Percentiles rank a stretch among this genome's conserved stretches.
Conservation (phyloP, 2,888 invertebrate genomes). For the Hermodice carunculata region DNA sequence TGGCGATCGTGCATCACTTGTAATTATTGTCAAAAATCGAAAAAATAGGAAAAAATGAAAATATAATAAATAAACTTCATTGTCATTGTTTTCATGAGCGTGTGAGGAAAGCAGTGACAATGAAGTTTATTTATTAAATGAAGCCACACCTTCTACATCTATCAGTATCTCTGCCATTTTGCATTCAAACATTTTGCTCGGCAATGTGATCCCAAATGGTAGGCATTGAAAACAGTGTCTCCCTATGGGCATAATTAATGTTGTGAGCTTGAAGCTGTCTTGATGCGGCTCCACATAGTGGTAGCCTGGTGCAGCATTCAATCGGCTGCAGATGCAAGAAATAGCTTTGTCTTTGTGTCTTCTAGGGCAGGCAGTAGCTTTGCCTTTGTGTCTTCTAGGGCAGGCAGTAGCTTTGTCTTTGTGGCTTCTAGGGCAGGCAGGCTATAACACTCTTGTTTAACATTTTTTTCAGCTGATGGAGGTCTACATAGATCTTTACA, state of each 20-base stretch:
- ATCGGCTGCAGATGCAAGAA: not conserved
- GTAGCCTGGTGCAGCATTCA: not conserved
- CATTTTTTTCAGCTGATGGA: too few species aligned
- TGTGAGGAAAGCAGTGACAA: too few species aligned
- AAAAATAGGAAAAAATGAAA: too few species aligned
- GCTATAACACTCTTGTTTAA: not conserved
- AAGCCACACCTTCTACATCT: not conserved
- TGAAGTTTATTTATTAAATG: too few species aligned
- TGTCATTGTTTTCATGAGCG: too few species aligned
- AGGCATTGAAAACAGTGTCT: not conserved
- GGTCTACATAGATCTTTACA: not conserved
- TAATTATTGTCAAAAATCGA: too few species aligned
- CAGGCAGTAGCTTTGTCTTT: not conserved
- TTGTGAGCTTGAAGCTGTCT: too few species aligned
- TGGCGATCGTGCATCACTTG: too few species aligned
- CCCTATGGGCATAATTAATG: conserved; percentile 1
- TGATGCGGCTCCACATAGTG: too few species aligned
- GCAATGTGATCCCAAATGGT: not conserved
- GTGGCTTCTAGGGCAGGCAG: not conserved
- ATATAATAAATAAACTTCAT: too few species aligned
- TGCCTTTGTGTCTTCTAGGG: too few species aligned
- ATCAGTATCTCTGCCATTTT: not conserved
- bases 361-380: not conserved
- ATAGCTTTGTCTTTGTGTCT: not conserved
- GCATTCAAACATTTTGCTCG: not conserved